A percentile compares a stretch with the other conserved stretches of the same genome.
Conservation (phyloP, 92 coral and sea anemone species). For the Chrysogorgia sp. region DNA sequence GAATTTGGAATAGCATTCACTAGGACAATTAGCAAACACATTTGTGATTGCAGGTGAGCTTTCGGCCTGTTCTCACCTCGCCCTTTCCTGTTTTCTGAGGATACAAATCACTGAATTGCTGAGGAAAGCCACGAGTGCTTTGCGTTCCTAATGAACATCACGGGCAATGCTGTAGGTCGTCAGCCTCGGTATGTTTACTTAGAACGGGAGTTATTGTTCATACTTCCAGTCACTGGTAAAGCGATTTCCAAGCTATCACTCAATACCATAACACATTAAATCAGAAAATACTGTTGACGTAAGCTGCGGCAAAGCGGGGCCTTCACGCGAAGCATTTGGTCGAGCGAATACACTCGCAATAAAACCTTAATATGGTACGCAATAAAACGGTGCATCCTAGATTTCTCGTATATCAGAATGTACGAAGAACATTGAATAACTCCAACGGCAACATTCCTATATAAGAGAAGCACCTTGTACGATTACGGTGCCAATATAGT, state of each 20-base stretch:
- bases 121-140: slow-evolving; percentile 11
- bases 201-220: slow-evolving; percentile 13
- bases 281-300: background rate
- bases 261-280: background rate
- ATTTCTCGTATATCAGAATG: no score
- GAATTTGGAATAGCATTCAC: slow-evolving; percentile 28
- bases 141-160: slow-evolving; percentile 20
- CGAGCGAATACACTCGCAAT: no score
- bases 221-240: slow-evolving; percentile 9
- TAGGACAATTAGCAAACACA: slow-evolving; percentile 46
- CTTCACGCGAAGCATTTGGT: no score
- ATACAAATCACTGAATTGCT: slow-evolving; percentile 30
- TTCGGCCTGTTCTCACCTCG: slow-evolving; percentile 44
- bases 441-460: no score
- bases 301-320: background rate
- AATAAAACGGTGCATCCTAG: no score
- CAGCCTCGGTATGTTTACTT: slow-evolving; percentile 18
- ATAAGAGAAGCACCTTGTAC: no score
- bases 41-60: slow-evolving; percentile 37
- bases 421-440: no score
- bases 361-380: no score
- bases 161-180: slow-evolving; percentile 39
- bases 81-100: slow-evolving; percentile 40
- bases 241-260: background rate
- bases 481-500: no score